Evolutionary conservation across 2,888 invertebrate species (phyloP), one percentile per base, ranked within the genome.

Genomic region (Luperina nickerlii): DNA sequence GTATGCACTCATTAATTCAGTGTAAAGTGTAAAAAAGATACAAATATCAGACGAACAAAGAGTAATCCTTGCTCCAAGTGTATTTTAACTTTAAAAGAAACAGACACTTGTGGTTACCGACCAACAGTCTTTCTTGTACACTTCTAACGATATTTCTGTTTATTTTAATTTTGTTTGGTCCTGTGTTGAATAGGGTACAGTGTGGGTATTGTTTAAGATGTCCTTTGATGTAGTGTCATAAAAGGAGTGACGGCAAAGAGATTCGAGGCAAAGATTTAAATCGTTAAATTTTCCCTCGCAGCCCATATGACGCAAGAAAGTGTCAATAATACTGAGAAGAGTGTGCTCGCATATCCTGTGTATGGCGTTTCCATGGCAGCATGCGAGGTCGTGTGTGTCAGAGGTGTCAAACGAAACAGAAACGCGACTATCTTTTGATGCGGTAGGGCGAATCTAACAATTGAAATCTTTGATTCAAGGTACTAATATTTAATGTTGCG

Each of bases 1-100:
- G 69, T 42, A 85, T 48, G 54, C 73, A 76, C 87, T 87, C 80
- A 83, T 76, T 80, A 83, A 87, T 80, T 73, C 79, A 70, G 76
- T 74, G 48, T 78, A 69, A 76, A 75, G 60, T 68, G 45, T 77
- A 81, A 84, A 83, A 57, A 77, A 73, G 51, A 66, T 32, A 68
- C 45, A 76, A 78, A 83, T 74, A 76, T 66, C 77, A 76, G 32
- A 74, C 18, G 68, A 78, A 86, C 86, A 84, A 87, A 73, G 76
- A 67, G n/a, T 32, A 62, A 71, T 66, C 60, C 71, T 60, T 57
- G 67, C 18, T 18, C 54, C 48, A 72, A 74, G 60, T 65, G 74
- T 77, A 65, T 84, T 79, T 78, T 66, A 84, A 67, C 20, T 45
- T 66, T 65, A 15, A 66, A 81, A 78, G 62, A 81, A 67, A 75